Base-by-base conservation (phyloP, 2,797 vertebrate genomes). In the Leptoclinus maculatus region DNA sequence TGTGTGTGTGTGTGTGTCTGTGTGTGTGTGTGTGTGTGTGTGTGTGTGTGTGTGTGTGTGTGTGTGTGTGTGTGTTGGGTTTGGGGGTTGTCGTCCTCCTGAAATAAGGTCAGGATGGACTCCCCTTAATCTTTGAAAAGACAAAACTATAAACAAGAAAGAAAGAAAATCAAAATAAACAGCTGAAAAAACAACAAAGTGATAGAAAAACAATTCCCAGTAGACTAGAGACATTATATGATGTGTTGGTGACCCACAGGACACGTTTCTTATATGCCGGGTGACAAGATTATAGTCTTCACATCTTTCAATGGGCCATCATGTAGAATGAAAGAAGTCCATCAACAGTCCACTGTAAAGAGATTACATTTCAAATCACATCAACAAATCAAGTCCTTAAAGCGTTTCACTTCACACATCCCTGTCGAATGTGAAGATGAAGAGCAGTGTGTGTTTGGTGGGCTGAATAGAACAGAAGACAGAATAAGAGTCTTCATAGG, bases 221-320 rank as follows among this genome's bases (percentile, higher is more conserved):
- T 14, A 6, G n/a, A 41, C 10, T 43, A n/a, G 41, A 72, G 45
- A 72, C 64, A 65, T 78, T 79, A 65, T 29, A 39, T 80, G 57
- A 67, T 82, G 71, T 85, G 87, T 71, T 75, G 6, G 1, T 73
- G 71, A 76, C 59, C 78, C 2, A 4, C n/a, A 21, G 63, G 66
- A 29, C 69, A 62, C 54, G 34, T 64, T 78, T 78, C 47, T 69
- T 71, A 7, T 27, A 76, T 88, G 69, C 67, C 8, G 0, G 9
- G 64, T 92, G 88, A 93, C 80, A 49, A 89, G 92, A 93, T 92
- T 92, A 92, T 68, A 43, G 12, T 64, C 39, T 80, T 80, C 53
- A 77, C 79, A 73, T 60, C 66, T 75, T 65, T 76, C 43, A 76
- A 4, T 45, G 38, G 63, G 57, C 32, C 16, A 29, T 25, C 67